Percentiles rank a stretch among this genome's conserved stretches.
phyloP scores from a whole-genome alignment of 2,888 invertebrate genomes.

The Drosophila tanythrix region DNA sequence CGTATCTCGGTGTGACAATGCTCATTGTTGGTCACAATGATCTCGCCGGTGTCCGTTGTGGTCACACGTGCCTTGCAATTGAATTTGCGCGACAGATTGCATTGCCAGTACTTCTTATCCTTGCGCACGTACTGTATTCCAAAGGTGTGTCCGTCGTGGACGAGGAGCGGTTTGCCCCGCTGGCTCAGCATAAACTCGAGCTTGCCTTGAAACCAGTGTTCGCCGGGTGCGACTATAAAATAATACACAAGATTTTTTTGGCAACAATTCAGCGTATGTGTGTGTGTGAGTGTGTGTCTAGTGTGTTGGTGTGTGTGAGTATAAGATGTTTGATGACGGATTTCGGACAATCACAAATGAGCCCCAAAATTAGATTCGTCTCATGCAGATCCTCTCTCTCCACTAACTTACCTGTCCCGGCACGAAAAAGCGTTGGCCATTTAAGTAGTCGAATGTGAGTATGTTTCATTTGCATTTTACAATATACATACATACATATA shows the following conservation, averaged over 20 bases:
- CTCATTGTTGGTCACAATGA: slow-evolving; percentile 84
- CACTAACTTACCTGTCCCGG: slow-evolving; percentile 65
- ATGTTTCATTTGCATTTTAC: slow-evolving; percentile 59
- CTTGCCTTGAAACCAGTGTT: slow-evolving; percentile 85
- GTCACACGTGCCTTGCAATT: slow-evolving; percentile 85
- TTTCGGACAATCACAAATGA: slow-evolving; percentile 70
- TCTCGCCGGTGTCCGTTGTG: slow-evolving; percentile 83
- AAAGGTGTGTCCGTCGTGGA: slow-evolving; percentile 85
- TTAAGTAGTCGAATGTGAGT: slow-evolving; percentile 9
- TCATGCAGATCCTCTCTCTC: slow-evolving; percentile 55
- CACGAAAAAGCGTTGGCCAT: slow-evolving; percentile 15
- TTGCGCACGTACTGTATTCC: slow-evolving; percentile 85
- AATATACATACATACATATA: slow-evolving; percentile 35
- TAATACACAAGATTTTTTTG: slow-evolving; percentile 62
- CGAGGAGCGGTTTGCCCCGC: slow-evolving; percentile 84
- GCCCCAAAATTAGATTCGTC: slow-evolving; percentile 56
- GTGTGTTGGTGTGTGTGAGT: slow-evolving; percentile 21
- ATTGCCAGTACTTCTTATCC: slow-evolving; percentile 85
- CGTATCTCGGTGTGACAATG: slow-evolving; percentile 86
- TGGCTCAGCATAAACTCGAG: slow-evolving; percentile 85
- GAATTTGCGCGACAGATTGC: slow-evolving; percentile 85
- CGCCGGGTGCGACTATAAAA: slow-evolving; percentile 84
- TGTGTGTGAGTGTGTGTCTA: slow-evolving; percentile 30
- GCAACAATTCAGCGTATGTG: slow-evolving; percentile 50
- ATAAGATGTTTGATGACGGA: slow-evolving; percentile 57